Evolutionary conservation across 2,797 vertebrate genomes (phyloP), one percentile per base, ranked within the genome.

Genomic region (Prionace glauca): DNA sequence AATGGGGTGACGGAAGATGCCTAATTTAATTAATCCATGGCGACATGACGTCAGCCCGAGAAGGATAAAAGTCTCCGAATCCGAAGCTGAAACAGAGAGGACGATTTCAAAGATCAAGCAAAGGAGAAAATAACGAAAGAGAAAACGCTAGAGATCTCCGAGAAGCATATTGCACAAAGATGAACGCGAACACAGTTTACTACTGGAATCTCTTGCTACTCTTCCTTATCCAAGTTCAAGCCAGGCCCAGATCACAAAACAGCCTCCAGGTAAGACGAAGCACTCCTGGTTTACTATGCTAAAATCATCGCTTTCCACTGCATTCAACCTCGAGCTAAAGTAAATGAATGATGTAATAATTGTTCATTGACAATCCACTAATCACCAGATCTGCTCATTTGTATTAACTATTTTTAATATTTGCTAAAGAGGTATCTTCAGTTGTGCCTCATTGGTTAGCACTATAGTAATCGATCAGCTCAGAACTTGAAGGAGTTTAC

Each of bases 171-270:
- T 36, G 26, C 10, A 65, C 36, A 72, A 71, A 96, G 96, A 97
- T 97, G 97, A 98, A 97, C 96, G 97, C 97, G 97, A 98, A 97
- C 96, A 95, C 97, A 69, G 96, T 95, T 5, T 96, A 98, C 96
- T 96, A 97, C 96, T 97, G 96, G 96, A 97, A 97, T 96, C 96
- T 98, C 84, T 95, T 98, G 96, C 96, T 98, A 95, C 97, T 98
- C 94, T 96, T 98, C 96, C 97, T 97, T 96, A 96, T 98, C 95
- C 97, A 97, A 62, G 96, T 96, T 8, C 96, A 97, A 67, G 96
- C 97, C 86, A 96, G 96, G 74, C 93, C 93, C 24, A 95, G 29
- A 32, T 41, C 71, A 74, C 71, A 95, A 45, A 45, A 95, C 71
- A 50, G 29, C 71, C 26, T 95, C 71, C 45, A 95, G 93, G 93